phyloP scores from a whole-genome alignment of 2,113 vertebrate species.

The Cnemophilus loriae region DNA sequence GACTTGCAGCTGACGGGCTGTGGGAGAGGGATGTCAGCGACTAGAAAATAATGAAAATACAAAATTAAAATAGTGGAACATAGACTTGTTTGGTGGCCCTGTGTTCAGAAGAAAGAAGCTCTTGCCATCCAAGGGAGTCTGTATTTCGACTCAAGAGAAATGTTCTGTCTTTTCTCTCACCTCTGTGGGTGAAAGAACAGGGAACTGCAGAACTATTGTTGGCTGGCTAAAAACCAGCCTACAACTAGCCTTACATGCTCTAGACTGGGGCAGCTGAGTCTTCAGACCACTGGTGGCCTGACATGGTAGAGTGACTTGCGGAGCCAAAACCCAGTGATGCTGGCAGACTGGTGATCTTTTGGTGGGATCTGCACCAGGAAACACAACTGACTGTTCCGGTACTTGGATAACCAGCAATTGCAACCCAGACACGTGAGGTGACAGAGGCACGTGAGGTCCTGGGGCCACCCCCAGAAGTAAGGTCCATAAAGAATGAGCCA shows the following conservation, averaged over 20 bases:
- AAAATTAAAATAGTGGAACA: background rate
- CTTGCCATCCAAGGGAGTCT: rapidly evolving
- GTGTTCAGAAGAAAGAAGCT: background rate
- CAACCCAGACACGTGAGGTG: background rate
- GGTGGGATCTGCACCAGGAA: background rate
- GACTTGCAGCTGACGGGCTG: background rate
- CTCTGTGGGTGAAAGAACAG: background rate
- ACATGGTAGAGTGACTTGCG: background rate
- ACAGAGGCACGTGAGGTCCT: background rate
- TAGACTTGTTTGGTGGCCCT: background rate
- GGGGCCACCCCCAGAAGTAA: background rate
- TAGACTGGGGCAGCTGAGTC: background rate
- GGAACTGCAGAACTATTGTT: background rate
- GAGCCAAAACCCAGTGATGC: background rate
- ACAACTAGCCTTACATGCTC: background rate
- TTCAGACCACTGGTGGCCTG: background rate
- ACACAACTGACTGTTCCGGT: background rate
- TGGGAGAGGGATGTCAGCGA: background rate
- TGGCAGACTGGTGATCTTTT: background rate
- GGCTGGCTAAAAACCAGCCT: background rate
- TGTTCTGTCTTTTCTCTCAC: background rate
- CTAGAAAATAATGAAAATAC: background rate
- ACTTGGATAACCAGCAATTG: background rate
- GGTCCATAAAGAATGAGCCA: background rate
- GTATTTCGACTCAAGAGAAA: background rate